A percentile compares a stretch with the other conserved stretches of the same genome.
These are phyloP conservation scores for Platycheirus rosarum DNA, from an alignment of 2,888 invertebrate genomes.

Conservation along the genomic window DNA sequence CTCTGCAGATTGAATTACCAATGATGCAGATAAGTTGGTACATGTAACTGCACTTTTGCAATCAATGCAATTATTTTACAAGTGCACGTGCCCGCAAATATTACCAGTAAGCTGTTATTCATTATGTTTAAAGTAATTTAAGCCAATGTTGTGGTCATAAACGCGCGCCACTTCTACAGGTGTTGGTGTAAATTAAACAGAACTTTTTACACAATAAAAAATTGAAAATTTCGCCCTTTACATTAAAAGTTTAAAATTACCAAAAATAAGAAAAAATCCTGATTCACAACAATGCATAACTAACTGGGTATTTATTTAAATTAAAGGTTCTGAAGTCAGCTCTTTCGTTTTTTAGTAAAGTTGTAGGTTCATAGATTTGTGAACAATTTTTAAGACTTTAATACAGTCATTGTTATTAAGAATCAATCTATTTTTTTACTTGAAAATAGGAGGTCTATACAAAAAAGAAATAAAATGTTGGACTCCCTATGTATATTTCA, in stretches of 20 bases:
- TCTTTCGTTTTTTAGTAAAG: neutral
- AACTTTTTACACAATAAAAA: neutral
- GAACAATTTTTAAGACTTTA: no score
- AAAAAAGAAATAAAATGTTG: neutral
- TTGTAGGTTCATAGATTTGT: neutral
- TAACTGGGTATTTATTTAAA: neutral
- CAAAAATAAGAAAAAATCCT: neutral
- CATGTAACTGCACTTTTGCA: conserved; percentile 41
- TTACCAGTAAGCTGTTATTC: conserved; percentile 47
- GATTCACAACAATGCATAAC: neutral
- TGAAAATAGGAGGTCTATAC: no score
- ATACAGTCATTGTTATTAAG: no score
- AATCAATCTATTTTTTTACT: no score
- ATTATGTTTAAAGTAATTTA: conserved; percentile 51
- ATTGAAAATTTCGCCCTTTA: neutral
- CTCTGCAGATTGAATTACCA: conserved; percentile 46
- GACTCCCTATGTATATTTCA: conserved; percentile 19
- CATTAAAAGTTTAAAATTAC: neutral
- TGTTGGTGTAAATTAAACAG: neutral
- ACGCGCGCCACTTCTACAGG: conserved; percentile 48
- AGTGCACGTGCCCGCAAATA: conserved; percentile 63
- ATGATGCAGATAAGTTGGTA: conserved; percentile 61
- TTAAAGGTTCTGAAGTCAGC: neutral
- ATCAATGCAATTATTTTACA: conserved; percentile 69
- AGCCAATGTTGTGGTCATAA: conserved; percentile 57